Evolutionary conservation across 2,888 invertebrate genomes (phyloP), one percentile per base, ranked within the genome.

Genomic region (Thera britannica): DNA sequence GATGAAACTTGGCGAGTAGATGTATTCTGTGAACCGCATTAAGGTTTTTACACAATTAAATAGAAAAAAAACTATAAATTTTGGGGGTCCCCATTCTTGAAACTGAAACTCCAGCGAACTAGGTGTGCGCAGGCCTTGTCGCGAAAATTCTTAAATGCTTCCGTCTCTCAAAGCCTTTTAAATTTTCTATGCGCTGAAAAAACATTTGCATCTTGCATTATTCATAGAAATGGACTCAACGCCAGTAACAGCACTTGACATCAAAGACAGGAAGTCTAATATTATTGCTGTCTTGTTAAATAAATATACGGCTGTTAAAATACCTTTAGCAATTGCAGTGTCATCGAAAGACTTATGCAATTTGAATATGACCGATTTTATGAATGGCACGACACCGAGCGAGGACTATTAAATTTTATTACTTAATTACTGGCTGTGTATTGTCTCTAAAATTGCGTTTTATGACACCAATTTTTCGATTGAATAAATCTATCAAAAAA

Each of bases 251-350:
- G 48, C 72, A 75, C 84, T 88, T 83, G 81, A 85, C 80, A 79
- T 79, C 77, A 77, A 77, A 79, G 80, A 75, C 84, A 88, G 88
- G 87, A 89, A 87, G 83, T 84, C 74, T 63, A 72, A 75, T 76
- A 78, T 74, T 76, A 75, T 73, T 74, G 71, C 61, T 70, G 62
- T 67, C 65, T 70, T 72, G 70, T 70, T 71, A 67, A 72, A 72
- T 70, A 71, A 70, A 75, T 68, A 69, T n/a, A 63, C 61, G 55
- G 64, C 64, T 70, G 67, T 71, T 66, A 69, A 68, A 71, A 74
- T 70, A 68, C 62, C 68, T 72, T 71, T 41, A 54, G 64, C 36
- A 65, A 68, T 68, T 64, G 67, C 64, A 67, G 62, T 69, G 65
- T 62, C 62, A 65, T 65, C 67, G 52, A 58, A 55, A 65, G 62